phyloP scores from a whole-genome alignment of 2,797 vertebrate species.

The Pteronotus mesoamericanus region DNA sequence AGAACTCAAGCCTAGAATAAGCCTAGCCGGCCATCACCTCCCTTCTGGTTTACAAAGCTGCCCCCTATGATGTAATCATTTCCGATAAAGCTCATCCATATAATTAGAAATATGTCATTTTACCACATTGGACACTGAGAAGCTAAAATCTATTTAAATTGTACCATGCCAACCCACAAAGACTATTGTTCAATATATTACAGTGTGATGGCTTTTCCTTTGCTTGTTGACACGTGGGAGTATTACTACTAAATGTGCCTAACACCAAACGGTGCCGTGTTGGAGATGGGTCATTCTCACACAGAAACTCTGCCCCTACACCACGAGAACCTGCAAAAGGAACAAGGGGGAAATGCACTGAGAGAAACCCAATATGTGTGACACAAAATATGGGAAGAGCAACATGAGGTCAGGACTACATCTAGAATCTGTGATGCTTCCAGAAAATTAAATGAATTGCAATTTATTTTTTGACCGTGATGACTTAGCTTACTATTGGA shows the following conservation, averaged over 20 bases:
- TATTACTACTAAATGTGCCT: background rate
- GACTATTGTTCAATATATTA: background rate
- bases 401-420: background rate
- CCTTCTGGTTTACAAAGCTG: background rate
- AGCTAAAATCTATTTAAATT: constrained; percentile 33
- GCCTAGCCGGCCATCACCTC: background rate
- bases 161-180: background rate
- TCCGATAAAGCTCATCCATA: constrained; percentile 2
- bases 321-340: background rate
- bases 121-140: constrained; percentile 34
- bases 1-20: background rate
- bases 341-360: background rate
- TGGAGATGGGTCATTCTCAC: background rate
- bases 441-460: background rate
- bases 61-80: background rate
- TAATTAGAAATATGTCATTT: background rate
- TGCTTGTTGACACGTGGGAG: background rate
- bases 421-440: background rate
- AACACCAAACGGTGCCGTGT: background rate
- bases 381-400: background rate
- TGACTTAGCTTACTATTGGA: background rate
- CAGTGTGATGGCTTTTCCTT: background rate
- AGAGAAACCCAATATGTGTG: background rate
- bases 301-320: constrained; percentile 4
- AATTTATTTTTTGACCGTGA: background rate